A percentile compares a stretch with the other conserved stretches of the same genome.
These are phyloP conservation scores for Morelia viridis DNA, from an alignment of 2,797 vertebrate species.

Conservation along the genomic window DNA sequence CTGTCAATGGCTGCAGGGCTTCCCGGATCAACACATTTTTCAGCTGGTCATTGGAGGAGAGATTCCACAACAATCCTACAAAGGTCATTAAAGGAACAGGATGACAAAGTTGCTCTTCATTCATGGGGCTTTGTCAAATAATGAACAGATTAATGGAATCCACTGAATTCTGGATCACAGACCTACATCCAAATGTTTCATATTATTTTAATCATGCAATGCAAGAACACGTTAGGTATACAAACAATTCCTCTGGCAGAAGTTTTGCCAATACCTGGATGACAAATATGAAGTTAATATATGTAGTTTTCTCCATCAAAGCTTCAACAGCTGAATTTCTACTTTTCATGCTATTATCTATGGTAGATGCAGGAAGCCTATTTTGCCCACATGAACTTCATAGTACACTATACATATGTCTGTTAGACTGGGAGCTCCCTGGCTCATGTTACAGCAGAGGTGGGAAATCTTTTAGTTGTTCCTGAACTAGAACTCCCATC, in stretches of 20 bases:
- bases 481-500: background rate
- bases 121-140: background rate
- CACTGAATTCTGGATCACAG: background rate
- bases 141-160: background rate
- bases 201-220: background rate
- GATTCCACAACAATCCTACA: slow-evolving; percentile 93
- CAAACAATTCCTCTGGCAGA: background rate
- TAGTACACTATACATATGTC: background rate
- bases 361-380: background rate
- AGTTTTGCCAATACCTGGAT: background rate
- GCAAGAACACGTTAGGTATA: background rate
- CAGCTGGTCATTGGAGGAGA: slow-evolving; percentile 91
- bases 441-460: background rate
- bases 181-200: background rate
- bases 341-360: background rate
- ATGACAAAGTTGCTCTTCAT: background rate
- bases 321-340: background rate
- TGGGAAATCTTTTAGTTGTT: background rate
- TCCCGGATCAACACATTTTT: slow-evolving; percentile 80
- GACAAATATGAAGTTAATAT: background rate
- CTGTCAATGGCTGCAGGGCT: slow-evolving; percentile 77
- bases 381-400: background rate
- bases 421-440: background rate
- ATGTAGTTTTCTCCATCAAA: background rate
- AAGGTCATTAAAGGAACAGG: slow-evolving; percentile 38